Percentiles rank a stretch among this genome's conserved stretches.
Conservation (phyloP, 2,797 vertebrate genomes). For the Tamandua tetradactyla region DNA sequence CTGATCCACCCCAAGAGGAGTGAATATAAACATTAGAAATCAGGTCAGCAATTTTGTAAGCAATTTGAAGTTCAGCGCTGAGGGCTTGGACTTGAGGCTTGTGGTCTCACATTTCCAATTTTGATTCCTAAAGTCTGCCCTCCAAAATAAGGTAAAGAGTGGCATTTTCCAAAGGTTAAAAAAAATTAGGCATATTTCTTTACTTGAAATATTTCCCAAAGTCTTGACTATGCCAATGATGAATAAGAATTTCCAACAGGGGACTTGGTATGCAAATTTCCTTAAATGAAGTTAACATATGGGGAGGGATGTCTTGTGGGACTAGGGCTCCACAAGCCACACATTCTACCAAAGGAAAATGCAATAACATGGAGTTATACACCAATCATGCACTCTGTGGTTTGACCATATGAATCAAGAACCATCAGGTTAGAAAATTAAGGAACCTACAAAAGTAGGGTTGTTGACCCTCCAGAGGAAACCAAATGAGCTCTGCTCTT, state of each 20-base stretch:
- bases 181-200: background rate
- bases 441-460: background rate
- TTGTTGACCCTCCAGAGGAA: background rate
- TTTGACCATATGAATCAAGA: too few species aligned
- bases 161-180: background rate
- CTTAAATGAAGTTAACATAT: background rate
- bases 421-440: background rate
- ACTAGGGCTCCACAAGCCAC: background rate
- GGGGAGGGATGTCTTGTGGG: background rate
- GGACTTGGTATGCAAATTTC: background rate
- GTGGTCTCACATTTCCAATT: background rate
- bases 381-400: too few species aligned
- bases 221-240: background rate
- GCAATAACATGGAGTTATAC: too few species aligned
- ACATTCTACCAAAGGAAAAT: too few species aligned
- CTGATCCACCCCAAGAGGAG: background rate
- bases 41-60: constrained; percentile 27
- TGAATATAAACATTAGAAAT: constrained; percentile 57
- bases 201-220: background rate
- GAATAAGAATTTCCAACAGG: background rate
- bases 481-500: background rate
- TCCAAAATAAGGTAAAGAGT: constrained; percentile 16
- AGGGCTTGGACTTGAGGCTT: background rate
- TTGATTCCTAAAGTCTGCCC: background rate
- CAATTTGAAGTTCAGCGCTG: constrained; percentile 44